These are phyloP conservation scores for Yponomeuta malinellus DNA, from an alignment of 2,888 invertebrate species.

Conservation along the genomic window DNA sequence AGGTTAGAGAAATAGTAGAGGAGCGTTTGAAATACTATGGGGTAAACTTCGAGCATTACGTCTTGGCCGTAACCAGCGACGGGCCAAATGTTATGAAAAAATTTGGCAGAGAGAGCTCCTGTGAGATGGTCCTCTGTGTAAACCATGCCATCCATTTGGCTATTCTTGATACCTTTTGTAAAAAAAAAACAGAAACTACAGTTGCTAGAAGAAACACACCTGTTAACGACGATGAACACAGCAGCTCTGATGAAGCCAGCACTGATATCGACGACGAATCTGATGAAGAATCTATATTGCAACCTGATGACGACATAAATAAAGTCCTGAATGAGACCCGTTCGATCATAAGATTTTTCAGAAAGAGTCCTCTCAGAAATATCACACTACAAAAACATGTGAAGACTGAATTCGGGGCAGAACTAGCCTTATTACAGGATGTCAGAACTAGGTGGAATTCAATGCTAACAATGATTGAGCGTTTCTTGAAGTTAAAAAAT, in stretches of 20 bases:
- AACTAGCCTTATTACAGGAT: constrained; percentile 21
- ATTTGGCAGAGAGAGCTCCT: constrained; percentile 16
- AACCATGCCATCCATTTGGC: constrained; percentile 17
- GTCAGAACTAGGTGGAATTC: constrained; percentile 21
- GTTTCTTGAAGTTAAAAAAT: constrained; percentile 20
- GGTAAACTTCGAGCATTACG: constrained; percentile 19
- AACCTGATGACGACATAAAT: constrained; percentile 19
- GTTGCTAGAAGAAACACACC: constrained; percentile 15
- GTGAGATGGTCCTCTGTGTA: constrained; percentile 15
- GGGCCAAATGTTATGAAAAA: constrained; percentile 16
- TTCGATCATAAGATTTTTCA: constrained; percentile 21
- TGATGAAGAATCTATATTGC: constrained; percentile 12
- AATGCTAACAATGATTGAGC: constrained; percentile 20
- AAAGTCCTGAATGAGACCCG: constrained; percentile 20
- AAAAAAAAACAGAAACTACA: constrained; percentile 17
- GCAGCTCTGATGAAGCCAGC: constrained; percentile 17
- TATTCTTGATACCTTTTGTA: constrained; percentile 19
- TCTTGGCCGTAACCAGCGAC: constrained; percentile 22
- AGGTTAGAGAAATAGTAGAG: constrained; percentile 21
- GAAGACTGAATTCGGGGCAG: constrained; percentile 17
- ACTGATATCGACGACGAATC: constrained; percentile 18
- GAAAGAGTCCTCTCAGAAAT: constrained; percentile 20
- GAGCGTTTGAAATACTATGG: constrained; percentile 21
- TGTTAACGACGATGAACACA: constrained; percentile 16
- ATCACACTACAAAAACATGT: constrained; percentile 22